Evolutionary conservation across 1,140 invertebrate species (phyloP).

Genomic region (Atta texana): DNA sequence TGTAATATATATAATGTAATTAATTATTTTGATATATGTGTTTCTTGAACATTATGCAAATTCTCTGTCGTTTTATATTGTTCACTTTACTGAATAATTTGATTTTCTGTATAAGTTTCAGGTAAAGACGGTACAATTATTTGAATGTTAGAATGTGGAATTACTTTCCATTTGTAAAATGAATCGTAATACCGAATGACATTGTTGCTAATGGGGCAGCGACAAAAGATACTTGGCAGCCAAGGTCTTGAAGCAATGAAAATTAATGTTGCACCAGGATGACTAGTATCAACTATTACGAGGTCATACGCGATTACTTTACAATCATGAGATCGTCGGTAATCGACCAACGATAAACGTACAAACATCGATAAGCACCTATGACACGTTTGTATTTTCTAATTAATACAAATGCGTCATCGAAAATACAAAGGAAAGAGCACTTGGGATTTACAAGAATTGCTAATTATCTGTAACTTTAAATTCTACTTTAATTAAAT

Average conservation of each 20-base stretch:
- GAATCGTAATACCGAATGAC: slow-evolving; percentile 55
- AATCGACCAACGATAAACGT: slow-evolving; percentile 40
- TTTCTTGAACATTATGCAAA: not conserved
- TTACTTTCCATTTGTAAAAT: slow-evolving; percentile 4
- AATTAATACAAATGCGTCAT: slow-evolving; percentile 27
- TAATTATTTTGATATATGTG: not conserved
- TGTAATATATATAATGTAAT: not conserved
- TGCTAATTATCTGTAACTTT: slow-evolving; percentile 7
- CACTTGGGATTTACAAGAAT: slow-evolving; percentile 9
- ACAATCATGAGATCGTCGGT: slow-evolving; percentile 55
- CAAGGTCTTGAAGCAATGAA: slow-evolving; percentile 70
- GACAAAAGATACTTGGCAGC: slow-evolving; percentile 63
- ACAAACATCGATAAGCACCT: slow-evolving; percentile 47
- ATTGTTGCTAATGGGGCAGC: slow-evolving; percentile 51
- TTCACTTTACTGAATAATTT: not conserved
- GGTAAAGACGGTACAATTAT: not conserved
- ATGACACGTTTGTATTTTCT: slow-evolving; percentile 30
- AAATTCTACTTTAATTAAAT: slow-evolving; percentile 10
- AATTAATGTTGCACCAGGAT: slow-evolving; percentile 70
- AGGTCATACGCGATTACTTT: slow-evolving; percentile 57
- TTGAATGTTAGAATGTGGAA: not conserved
- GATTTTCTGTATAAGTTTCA: not conserved
- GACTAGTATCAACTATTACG: slow-evolving; percentile 58
- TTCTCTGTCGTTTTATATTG: not conserved
- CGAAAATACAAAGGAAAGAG: slow-evolving; percentile 22